Conservation (phyloP, 92 coral and sea anemone species). For the Galaxea fascicularis region DNA sequence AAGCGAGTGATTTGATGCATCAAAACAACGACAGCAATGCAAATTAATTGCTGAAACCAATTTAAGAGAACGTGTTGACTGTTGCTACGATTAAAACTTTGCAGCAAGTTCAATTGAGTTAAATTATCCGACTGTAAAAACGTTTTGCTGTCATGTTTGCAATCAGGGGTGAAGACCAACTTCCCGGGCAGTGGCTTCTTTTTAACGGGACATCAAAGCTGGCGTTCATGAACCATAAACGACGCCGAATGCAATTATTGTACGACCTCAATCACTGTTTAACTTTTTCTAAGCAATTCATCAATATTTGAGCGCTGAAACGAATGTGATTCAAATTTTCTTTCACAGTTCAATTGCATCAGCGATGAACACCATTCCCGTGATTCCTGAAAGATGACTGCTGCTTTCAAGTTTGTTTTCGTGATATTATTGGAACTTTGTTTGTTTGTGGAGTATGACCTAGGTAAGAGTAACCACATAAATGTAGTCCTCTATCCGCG, state of each 20-base stretch:
- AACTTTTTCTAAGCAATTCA: too few species aligned
- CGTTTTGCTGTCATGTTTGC: too few species aligned
- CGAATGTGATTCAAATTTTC: not conserved
- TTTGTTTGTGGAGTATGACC: slow-evolving; percentile 58
- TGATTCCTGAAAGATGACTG: slow-evolving; percentile 83
- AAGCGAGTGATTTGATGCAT: slow-evolving; percentile 23
- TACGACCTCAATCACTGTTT: too few species aligned
- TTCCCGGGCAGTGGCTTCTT: too few species aligned
- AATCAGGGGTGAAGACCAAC: too few species aligned
- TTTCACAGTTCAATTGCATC: slow-evolving; percentile 24
- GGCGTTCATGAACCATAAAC: too few species aligned
- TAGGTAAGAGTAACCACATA: slow-evolving; percentile 31
- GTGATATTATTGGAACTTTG: slow-evolving; percentile 71
- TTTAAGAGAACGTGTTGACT: slow-evolving; percentile 14
- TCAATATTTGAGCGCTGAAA: not conserved
- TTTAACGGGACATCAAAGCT: too few species aligned
- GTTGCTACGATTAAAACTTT: slow-evolving; percentile 27
- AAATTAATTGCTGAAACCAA: too few species aligned
- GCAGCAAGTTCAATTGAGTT: too few species aligned
- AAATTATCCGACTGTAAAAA: too few species aligned
- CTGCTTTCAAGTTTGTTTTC: slow-evolving; percentile 63
- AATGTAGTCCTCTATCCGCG: not conserved
- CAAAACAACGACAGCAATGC: slow-evolving; percentile 11
- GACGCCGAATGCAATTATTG: too few species aligned
- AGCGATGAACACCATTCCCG: slow-evolving; percentile 70